A percentile compares a stretch with the other conserved stretches of the same genome.
Conservation (phyloP, 2,888 invertebrate genomes). For the Cylloceria caligata region DNA sequence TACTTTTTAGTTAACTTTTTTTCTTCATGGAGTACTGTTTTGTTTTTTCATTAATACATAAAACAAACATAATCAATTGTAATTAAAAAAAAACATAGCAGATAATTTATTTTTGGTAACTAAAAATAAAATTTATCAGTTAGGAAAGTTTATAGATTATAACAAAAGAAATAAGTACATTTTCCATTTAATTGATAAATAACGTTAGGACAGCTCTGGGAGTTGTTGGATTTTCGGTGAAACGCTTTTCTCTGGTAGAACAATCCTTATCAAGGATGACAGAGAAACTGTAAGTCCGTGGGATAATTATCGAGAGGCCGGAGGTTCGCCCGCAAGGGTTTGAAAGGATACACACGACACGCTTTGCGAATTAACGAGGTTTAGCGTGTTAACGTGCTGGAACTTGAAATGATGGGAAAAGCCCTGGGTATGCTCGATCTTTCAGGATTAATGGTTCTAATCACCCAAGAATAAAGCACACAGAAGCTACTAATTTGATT, state of each 20-base stretch:
- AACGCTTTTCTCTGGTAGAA: background rate
- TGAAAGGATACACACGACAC: slow-evolving; percentile 42
- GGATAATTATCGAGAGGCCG: slow-evolving; percentile 33
- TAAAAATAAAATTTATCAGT: background rate
- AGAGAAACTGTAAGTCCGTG: slow-evolving; percentile 41
- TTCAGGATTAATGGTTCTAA: slow-evolving; percentile 36
- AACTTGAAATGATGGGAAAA: slow-evolving; percentile 60
- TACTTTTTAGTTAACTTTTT: too few relatives aligned
- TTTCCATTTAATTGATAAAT: background rate
- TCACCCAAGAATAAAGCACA: slow-evolving; percentile 13
- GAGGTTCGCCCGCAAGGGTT: slow-evolving; percentile 23
- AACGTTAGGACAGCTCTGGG: background rate
- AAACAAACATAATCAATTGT: too few relatives aligned
- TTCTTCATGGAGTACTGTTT: too few relatives aligned
- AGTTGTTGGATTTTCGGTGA: background rate
- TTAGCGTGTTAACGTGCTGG: slow-evolving; percentile 55
- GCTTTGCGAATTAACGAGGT: slow-evolving; percentile 61
- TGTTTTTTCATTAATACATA: too few relatives aligned
- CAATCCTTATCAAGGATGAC: slow-evolving; percentile 27
- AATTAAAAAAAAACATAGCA: too few relatives aligned
- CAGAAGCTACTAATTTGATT: slow-evolving; percentile 39
- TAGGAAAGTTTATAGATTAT: background rate
- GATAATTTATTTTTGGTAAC: too few relatives aligned
- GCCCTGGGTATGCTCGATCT: slow-evolving; percentile 15
- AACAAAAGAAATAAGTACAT: background rate